Percentiles rank a stretch among this genome's conserved stretches.
These are phyloP conservation scores for Pica pica DNA, from an alignment of 2,113 vertebrate genomes.

Conservation along the genomic window DNA sequence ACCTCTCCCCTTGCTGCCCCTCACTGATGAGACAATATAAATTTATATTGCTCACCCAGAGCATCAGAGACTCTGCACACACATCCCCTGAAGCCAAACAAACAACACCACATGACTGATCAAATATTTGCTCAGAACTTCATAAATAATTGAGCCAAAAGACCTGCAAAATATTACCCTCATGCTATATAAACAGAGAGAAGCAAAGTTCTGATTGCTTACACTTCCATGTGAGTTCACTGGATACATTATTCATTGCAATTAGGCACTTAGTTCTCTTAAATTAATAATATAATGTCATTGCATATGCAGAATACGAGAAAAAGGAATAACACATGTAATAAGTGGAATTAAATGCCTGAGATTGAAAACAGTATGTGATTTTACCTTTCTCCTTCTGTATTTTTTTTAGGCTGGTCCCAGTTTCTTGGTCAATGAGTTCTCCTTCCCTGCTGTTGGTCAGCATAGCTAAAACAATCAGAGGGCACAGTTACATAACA, in stretches of 20 bases:
- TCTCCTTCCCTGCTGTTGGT: constrained; percentile 76
- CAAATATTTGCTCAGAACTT: constrained; percentile 17
- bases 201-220: background rate
- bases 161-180: background rate
- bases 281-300: background rate
- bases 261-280: constrained; percentile 17
- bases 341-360: background rate
- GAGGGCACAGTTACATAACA: background rate
- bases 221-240: background rate
- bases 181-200: background rate
- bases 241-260: constrained; percentile 14
- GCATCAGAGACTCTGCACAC: background rate
- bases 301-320: background rate
- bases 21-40: background rate
- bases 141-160: constrained; percentile 16
- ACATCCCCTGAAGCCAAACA: background rate
- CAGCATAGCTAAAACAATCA: constrained; percentile 69
- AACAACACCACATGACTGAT: background rate
- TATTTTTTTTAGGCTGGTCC: constrained; percentile 83
- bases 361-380: background rate
- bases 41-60: background rate
- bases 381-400: constrained; percentile 86
- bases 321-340: background rate
- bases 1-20: background rate
- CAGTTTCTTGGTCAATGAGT: constrained; percentile 76